These are phyloP conservation scores for Pangasius krempfi DNA, from an alignment of 2,797 vertebrate species.

Conservation along the genomic window DNA sequence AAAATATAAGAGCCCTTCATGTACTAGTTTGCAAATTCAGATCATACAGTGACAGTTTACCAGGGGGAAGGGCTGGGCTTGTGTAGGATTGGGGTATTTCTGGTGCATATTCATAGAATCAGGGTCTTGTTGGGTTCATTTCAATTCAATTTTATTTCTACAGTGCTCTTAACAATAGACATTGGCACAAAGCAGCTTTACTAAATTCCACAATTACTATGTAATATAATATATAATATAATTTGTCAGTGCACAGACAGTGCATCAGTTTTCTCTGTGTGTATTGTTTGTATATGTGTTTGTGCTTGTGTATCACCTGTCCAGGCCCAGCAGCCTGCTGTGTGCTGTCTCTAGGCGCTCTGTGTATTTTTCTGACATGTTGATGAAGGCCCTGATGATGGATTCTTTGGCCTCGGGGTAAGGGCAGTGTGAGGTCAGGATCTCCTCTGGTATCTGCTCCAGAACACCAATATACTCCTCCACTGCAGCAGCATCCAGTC, in stretches of 20 bases:
- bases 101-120: neutral
- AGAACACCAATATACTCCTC: constrained; percentile 59
- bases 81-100: neutral
- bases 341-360: constrained; percentile 72
- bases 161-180: neutral
- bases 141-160: neutral
- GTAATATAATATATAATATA: neutral
- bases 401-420: constrained; percentile 81
- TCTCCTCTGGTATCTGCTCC: constrained; percentile 73
- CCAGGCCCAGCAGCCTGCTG: constrained; percentile 68
- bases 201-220: neutral
- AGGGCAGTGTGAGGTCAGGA: constrained; percentile 81
- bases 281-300: neutral
- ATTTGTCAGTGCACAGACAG: neutral
- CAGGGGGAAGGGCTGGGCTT: neutral
- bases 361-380: constrained; percentile 76
- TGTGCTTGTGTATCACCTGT: constrained; percentile 71
- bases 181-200: neutral
- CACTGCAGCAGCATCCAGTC: constrained; percentile 60
- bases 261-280: neutral
- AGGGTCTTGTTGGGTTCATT: neutral
- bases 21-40: neutral
- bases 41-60: neutral
- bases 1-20: neutral
- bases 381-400: constrained; percentile 77